Conservation (phyloP, 2,113 vertebrate genomes). For the Sylvietta virens region DNA sequence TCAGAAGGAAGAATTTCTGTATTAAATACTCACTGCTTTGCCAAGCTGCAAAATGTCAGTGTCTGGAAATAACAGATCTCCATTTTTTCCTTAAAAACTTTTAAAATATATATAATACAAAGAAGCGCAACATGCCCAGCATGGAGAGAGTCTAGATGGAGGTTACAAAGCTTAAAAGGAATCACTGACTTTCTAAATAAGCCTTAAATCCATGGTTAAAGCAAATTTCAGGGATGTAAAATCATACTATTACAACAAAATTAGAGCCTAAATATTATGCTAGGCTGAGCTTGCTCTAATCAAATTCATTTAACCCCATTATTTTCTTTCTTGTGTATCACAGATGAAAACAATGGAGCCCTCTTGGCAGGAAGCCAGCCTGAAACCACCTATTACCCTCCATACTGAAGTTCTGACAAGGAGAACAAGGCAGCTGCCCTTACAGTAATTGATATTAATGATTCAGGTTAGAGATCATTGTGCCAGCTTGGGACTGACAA, state of each 20-base stretch:
- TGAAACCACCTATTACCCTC: not conserved
- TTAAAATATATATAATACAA: not conserved
- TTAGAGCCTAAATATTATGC: not conserved
- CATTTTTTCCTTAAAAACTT: not conserved
- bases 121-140: not conserved
- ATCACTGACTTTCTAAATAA: not conserved
- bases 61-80: not conserved
- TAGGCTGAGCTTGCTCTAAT: not conserved
- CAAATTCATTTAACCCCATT: slow-evolving; percentile 47
- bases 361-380: slow-evolving; percentile 26
- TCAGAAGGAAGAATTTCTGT: not conserved
- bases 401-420: slow-evolving; percentile 12
- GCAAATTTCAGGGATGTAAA: not conserved
- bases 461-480: not conserved
- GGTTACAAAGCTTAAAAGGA: not conserved
- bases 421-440: slow-evolving; percentile 40
- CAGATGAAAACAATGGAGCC: slow-evolving; percentile 9
- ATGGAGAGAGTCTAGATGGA: not conserved
- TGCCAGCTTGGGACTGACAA: not conserved
- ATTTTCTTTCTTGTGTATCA: not conserved
- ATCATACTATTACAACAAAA: not conserved
- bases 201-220: not conserved
- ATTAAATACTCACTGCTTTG: not conserved
- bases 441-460: slow-evolving; percentile 46
- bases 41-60: not conserved